These are phyloP conservation scores for Akabosia matsudoensis DNA, from an alignment of 1,140 invertebrate genomes.

Conservation along the genomic window DNA sequence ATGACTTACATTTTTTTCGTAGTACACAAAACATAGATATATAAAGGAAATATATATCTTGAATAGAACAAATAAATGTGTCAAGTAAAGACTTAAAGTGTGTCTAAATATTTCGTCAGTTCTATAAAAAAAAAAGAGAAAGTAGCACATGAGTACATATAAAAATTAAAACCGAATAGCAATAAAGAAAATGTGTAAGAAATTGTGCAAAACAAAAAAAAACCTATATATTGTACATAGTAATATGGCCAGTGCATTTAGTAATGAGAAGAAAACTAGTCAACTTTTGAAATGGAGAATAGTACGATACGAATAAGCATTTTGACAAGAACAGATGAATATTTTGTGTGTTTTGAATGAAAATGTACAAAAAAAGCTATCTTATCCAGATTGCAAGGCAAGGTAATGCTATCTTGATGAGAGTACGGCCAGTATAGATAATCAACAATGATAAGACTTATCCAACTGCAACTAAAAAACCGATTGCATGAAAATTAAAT, in stretches of 20 bases:
- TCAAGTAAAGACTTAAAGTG: not conserved
- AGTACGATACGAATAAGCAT: not conserved
- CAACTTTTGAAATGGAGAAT: no score
- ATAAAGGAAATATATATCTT: not conserved
- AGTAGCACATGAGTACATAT: no score
- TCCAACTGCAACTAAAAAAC: not conserved
- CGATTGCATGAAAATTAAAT: not conserved
- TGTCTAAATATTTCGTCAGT: no score
- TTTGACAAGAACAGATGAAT: not conserved
- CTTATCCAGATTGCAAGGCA: not conserved
- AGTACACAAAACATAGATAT: not conserved
- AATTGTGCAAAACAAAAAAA: no score
- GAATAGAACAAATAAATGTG: not conserved
- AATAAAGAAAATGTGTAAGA: no score
- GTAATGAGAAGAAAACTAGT: no score
- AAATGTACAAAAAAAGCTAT: not conserved
- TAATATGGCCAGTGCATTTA: no score
- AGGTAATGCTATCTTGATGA: not conserved
- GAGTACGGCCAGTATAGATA: no score
- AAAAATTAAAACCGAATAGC: no score
- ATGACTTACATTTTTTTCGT: not conserved
- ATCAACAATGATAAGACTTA: not conserved
- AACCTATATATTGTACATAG: no score
- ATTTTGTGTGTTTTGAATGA: not conserved
- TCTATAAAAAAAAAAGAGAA: no score